Conservation (phyloP, 2,888 invertebrate species). For the Schizotus pectinicornis region DNA sequence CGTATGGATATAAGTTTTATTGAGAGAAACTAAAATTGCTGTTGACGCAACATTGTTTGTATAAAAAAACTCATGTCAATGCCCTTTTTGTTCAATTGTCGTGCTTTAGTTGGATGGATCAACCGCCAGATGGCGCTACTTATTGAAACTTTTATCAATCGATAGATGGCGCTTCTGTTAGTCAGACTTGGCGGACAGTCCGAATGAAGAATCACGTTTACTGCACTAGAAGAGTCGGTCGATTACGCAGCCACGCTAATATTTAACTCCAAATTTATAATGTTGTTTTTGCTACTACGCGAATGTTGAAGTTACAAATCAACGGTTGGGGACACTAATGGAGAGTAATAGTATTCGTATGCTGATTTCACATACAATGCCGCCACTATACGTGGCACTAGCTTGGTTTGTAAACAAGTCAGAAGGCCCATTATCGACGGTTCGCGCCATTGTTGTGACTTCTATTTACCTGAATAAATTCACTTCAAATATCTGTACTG, state of each 20-base stretch:
- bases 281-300: conserved; percentile 52
- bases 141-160: too few species aligned
- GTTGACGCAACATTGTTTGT: too few species aligned
- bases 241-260: conserved; percentile 39
- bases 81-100: too few species aligned
- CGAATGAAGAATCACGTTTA: neutral
- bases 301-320: conserved; percentile 54
- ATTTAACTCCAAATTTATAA: conserved; percentile 40
- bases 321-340: conserved; percentile 55
- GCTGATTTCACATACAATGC: conserved; percentile 52
- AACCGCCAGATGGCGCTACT: too few species aligned
- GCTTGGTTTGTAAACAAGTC: conserved; percentile 45
- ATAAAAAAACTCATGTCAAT: too few species aligned
- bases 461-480: conserved; percentile 42
- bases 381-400: conserved; percentile 45
- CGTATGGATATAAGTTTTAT: too few species aligned
- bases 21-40: too few species aligned
- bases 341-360: conserved; percentile 57
- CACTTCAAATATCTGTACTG: conserved; percentile 4
- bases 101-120: too few species aligned
- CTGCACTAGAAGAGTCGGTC: conserved; percentile 28
- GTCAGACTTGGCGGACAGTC: too few species aligned
- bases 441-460: conserved; percentile 39
- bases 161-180: too few species aligned
- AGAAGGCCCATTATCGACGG: conserved; percentile 44